Base-by-base conservation (phyloP, 2,113 vertebrate species). In the Platichthys stellatus region DNA sequence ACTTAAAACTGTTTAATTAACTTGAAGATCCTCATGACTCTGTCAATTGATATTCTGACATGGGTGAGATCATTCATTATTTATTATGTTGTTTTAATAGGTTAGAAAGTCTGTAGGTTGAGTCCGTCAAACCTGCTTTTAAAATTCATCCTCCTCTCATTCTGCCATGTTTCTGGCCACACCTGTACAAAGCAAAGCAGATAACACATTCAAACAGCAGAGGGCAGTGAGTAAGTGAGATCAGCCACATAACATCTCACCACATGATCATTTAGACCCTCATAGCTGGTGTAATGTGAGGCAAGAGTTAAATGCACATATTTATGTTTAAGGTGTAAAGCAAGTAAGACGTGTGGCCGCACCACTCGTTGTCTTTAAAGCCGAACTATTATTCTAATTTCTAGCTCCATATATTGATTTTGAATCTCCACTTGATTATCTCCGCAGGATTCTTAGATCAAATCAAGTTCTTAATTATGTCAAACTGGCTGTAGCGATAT, bases 151-250 rank as follows among this genome's bases (percentile, higher is more conserved):
- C 51, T 60, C 14, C 28, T 56, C 53, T 21, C 26, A 6, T 11
- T 38, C 43, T 62, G 58, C 38, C 9, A 14, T 23, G 8, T 40
- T 3, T 45, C 8, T 0, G 35, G 28, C 58, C 84, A 79, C 79
- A 80, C 67, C 68, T 83, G 57, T 17, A 18, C 43, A 57, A 69
- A 31, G 21, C 17, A 14, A 28, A 64, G 70, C 28, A 66, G 43
- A 54, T 40, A 23, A 26, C 57, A 9, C 8, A 6, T 80, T 54
- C n/a, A 28, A 74, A 81, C 93, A 93, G 86, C 80, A 93, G 92
- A 90, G 88, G 88, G 89, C 82, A 88, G 90, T 76, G 76, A 70
- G 74, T 60, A 31, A 45, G 59, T 61, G 45, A 47, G 24, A 7
- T 43, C 45, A 63, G 70, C 45, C 62, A 24, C 51, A 60, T 68